Conservation (phyloP, 2,797 vertebrate genomes). For the Ispidina picta region DNA sequence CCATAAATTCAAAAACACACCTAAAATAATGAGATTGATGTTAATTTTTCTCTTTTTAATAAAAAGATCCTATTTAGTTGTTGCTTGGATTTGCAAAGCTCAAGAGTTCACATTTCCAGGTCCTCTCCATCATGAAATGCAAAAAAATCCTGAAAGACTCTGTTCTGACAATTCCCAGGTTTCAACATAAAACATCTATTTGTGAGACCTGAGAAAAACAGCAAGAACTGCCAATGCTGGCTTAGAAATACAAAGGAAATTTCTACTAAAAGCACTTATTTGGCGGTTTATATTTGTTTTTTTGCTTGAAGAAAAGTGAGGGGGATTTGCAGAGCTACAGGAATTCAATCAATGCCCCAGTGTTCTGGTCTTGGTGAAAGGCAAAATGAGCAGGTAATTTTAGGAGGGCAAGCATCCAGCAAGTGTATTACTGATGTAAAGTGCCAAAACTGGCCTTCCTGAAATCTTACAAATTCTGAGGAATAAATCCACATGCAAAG, state of each 20-base stretch:
- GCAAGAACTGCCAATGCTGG: neutral
- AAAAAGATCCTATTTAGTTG: neutral
- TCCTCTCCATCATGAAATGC: neutral
- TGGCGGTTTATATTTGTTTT: neutral
- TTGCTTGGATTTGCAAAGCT: neutral
- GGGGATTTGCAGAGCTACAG: neutral
- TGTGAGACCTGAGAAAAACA: neutral
- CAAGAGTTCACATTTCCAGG: neutral
- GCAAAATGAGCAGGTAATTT: neutral
- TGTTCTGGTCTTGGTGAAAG: neutral
- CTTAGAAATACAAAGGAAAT: neutral
- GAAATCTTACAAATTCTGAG: neutral
- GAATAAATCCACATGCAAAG: neutral
- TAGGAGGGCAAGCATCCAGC: neutral
- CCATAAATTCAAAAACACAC: neutral
- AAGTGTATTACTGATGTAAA: neutral
- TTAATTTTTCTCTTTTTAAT: neutral
- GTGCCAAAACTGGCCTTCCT: neutral
- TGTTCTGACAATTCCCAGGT: neutral
- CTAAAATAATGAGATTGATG: neutral
- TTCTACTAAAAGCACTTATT: neutral
- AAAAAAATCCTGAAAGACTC: neutral
- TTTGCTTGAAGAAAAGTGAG: neutral
- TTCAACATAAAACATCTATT: neutral
- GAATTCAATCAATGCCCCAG: neutral